Evolutionary conservation across 2,113 vertebrate species (phyloP).

Genomic region (Lampris incognitus): DNA sequence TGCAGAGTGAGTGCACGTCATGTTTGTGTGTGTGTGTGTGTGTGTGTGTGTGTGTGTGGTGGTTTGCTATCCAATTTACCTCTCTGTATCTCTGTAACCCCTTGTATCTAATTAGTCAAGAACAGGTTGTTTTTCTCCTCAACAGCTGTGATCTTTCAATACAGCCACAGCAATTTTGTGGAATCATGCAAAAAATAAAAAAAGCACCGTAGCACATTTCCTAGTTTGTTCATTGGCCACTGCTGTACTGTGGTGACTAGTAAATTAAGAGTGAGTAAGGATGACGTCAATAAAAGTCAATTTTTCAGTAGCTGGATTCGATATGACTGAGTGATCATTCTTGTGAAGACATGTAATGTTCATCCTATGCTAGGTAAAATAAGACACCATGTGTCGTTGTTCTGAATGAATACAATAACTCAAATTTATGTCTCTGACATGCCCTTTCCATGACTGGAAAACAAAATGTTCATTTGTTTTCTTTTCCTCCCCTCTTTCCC

Average conservation of each 20-base stretch:
- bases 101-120: constrained; percentile 7
- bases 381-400: no score
- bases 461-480: constrained; percentile 17
- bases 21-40: not conserved
- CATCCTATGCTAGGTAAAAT: no score
- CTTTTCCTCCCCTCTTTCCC: not conserved
- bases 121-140: constrained; percentile 5
- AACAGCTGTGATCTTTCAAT: constrained; percentile 18
- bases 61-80: not conserved
- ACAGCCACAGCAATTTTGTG: constrained; percentile 14
- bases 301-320: no score
- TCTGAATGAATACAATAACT: not conserved
- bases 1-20: not conserved
- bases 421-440: not conserved
- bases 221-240: not conserved
- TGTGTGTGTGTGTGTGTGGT: not conserved
- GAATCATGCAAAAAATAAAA: constrained; percentile 6
- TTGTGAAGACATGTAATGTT: not conserved
- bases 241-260: constrained; percentile 42
- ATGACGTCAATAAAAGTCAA: no score
- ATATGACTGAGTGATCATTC: no score
- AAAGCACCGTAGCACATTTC: not conserved
- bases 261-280: constrained; percentile 1
- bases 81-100: not conserved
- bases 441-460: constrained; percentile 10